phyloP scores from a whole-genome alignment of 2,888 invertebrate species.

The Synanthedon myopaeformis region DNA sequence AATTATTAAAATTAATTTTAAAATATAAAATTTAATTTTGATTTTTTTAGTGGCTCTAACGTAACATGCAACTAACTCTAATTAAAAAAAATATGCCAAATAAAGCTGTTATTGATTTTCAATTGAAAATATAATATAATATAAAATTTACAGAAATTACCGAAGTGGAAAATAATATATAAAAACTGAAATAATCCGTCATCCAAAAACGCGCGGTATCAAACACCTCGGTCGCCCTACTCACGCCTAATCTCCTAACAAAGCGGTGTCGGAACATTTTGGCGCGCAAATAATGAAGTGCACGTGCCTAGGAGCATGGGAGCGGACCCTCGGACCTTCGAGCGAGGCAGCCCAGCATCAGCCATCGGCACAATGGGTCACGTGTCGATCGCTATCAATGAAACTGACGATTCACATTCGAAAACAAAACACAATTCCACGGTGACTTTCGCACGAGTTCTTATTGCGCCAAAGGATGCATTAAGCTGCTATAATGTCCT shows the following conservation, averaged over 20 bases:
- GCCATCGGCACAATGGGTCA: constrained; percentile 30
- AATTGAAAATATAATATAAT: too few relatives aligned
- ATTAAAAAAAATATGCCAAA: too few relatives aligned
- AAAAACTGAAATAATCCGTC: neutral
- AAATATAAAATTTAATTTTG: too few relatives aligned
- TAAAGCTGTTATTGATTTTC: too few relatives aligned
- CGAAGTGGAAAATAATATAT: too few relatives aligned
- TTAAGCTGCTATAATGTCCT: neutral
- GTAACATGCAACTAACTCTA: too few relatives aligned
- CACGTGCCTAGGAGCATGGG: constrained; percentile 40
- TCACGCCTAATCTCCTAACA: constrained; percentile 67
- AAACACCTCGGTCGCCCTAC: constrained; percentile 14
- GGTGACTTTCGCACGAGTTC: neutral
- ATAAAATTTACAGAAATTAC: too few relatives aligned
- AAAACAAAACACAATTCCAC: constrained; percentile 33
- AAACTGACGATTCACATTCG: constrained; percentile 16
- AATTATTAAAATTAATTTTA: too few relatives aligned
- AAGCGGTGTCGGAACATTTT: constrained; percentile 66
- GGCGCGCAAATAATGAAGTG: constrained; percentile 68
- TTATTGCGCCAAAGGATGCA: neutral
- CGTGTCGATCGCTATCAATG: constrained; percentile 60
- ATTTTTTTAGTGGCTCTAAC: too few relatives aligned
- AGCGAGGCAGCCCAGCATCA: constrained; percentile 9
- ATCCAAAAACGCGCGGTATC: too few relatives aligned
- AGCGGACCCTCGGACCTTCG: constrained; percentile 9